Evolutionary conservation across 1,140 invertebrate species (phyloP).

Genomic region (Caenorhabditis brenneri): DNA sequence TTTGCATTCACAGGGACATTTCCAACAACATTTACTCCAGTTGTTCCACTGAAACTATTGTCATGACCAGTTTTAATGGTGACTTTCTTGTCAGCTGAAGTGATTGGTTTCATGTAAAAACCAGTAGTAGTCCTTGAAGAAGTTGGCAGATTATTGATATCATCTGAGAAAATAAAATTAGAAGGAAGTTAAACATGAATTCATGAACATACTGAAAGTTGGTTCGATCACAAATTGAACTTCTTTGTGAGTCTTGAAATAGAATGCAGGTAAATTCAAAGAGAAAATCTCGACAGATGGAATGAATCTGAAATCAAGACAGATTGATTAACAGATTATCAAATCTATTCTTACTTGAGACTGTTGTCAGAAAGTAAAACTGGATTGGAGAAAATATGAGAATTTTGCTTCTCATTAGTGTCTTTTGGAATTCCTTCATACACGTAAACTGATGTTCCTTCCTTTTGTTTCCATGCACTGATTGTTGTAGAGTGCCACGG

Average conservation of each 20-base stretch:
- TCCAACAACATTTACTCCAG: conserved; percentile 10
- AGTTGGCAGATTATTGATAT: background rate
- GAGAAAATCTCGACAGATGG: background rate
- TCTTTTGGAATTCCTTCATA: conserved; percentile 16
- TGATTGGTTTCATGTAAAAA: conserved; percentile 15
- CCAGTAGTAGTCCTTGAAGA: background rate
- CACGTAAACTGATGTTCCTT: background rate
- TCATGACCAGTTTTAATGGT: background rate
- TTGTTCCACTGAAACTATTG: background rate
- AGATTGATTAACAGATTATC: background rate
- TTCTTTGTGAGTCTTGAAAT: background rate
- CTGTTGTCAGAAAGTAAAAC: background rate
- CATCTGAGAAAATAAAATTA: background rate
- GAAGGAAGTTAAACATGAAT: background rate
- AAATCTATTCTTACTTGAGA: background rate
- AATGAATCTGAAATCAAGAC: background rate
- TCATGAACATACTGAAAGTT: background rate
- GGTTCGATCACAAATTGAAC: conserved; percentile 2
- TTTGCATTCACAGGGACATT: background rate
- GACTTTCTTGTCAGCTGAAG: background rate
- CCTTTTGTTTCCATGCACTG: background rate
- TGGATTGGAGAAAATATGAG: conserved; percentile 25
- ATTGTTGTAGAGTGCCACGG: background rate
- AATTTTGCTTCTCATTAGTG: background rate
- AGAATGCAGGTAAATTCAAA: background rate